A percentile compares a stretch with the other conserved stretches of the same genome.
Conservation (phyloP, 2,888 invertebrate species). For the Acronicta aceris region DNA sequence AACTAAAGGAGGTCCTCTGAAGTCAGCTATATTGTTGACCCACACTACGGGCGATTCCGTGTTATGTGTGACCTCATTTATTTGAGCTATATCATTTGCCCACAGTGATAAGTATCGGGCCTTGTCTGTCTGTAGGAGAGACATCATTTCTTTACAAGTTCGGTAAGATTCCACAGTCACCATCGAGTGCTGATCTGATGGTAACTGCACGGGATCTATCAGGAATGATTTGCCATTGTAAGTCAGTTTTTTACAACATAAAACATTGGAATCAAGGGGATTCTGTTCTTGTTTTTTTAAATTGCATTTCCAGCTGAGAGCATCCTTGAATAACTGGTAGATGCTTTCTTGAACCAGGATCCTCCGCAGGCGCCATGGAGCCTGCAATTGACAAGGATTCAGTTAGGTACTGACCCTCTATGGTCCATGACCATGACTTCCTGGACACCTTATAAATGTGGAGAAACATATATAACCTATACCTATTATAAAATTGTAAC, state of each 20-base stretch:
- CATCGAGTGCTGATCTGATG: neutral
- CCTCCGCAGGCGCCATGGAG: conserved; percentile 66
- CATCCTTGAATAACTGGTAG: conserved; percentile 62
- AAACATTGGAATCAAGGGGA: neutral
- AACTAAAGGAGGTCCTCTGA: conserved; percentile 61
- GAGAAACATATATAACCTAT: no score
- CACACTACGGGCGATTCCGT: conserved; percentile 60
- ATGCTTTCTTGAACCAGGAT: conserved; percentile 73
- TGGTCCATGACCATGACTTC: no score
- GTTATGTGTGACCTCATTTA: conserved; percentile 68
- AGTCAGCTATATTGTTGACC: conserved; percentile 69
- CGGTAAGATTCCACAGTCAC: conserved; percentile 70
- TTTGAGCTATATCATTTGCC: conserved; percentile 66
- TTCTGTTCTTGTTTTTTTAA: conserved; percentile 17
- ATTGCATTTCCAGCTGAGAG: conserved; percentile 62
- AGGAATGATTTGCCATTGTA: conserved; percentile 52
- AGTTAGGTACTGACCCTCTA: neutral
- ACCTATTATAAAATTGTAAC: no score
- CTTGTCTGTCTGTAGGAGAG: conserved; percentile 52
- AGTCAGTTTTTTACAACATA: conserved; percentile 27
- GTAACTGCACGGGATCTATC: conserved; percentile 52
- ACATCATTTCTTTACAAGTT: conserved; percentile 71
- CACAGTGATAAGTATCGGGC: conserved; percentile 68
- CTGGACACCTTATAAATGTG: no score
- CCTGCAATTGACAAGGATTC: conserved; percentile 55